phyloP scores from a whole-genome alignment of 2,113 vertebrate species.

The Pituophis catenifer region DNA sequence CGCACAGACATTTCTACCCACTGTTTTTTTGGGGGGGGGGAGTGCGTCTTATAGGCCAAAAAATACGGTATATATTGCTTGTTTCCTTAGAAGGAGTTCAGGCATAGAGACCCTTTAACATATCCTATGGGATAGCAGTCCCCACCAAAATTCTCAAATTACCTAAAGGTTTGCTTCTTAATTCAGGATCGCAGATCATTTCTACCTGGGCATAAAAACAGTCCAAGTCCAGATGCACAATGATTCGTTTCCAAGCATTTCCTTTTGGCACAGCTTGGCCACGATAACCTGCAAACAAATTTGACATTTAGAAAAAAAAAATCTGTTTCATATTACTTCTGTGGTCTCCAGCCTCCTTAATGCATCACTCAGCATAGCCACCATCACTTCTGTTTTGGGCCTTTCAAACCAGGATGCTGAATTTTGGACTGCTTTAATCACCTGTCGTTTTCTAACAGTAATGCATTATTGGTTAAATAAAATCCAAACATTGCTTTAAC shows the following conservation, averaged over 20 bases:
- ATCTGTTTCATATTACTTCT: not conserved
- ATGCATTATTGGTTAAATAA: not conserved
- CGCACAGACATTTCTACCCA: too few relatives aligned
- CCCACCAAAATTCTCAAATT: slow-evolving; percentile 27
- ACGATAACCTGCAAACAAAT: not conserved
- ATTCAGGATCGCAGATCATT: slow-evolving; percentile 83
- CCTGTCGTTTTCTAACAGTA: not conserved
- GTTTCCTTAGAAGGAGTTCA: not conserved
- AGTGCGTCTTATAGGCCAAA: too few relatives aligned
- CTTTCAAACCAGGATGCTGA: not conserved
- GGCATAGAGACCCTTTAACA: not conserved
- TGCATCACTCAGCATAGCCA: too few relatives aligned
- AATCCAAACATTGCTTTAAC: not conserved
- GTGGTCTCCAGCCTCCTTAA: not conserved
- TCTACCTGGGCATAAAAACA: slow-evolving; percentile 95
- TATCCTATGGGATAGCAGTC: not conserved
- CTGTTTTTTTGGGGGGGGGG: too few relatives aligned
- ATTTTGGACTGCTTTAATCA: not conserved
- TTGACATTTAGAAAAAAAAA: not conserved
- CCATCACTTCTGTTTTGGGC: too few relatives aligned
- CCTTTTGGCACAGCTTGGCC: not conserved
- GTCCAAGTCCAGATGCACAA: slow-evolving; percentile 87
- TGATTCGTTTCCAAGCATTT: slow-evolving; percentile 57
- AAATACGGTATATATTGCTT: too few relatives aligned
- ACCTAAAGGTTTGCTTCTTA: slow-evolving; percentile 85